phyloP scores from a whole-genome alignment of 1,140 invertebrate genomes.

The Dufourea novaeangliae region DNA sequence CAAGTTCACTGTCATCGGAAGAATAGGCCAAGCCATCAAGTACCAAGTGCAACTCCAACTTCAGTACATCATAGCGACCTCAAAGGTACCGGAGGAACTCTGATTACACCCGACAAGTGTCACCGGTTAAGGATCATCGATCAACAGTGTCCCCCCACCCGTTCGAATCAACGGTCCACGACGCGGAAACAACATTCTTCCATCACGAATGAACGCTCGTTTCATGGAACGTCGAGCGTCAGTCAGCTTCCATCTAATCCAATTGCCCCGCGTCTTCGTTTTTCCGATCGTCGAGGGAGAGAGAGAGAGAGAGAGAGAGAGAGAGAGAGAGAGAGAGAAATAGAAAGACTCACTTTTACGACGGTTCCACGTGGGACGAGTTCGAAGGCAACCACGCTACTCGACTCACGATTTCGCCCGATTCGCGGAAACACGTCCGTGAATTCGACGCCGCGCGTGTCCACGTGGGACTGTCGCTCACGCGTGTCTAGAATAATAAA shows the following conservation, averaged over 20 bases:
- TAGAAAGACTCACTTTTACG: neutral
- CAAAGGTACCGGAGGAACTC: neutral
- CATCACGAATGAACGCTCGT: conserved; percentile 13
- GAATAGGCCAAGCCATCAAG: neutral
- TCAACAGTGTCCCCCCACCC: neutral
- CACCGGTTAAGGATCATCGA: conserved; percentile 2
- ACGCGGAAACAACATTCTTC: conserved; percentile 23
- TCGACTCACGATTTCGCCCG: neutral
- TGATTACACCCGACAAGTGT: neutral
- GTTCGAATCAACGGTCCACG: neutral
- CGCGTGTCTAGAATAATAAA: conserved; percentile 24
- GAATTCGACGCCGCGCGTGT: conserved; percentile 24
- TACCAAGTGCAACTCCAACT: neutral
- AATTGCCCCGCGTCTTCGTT: conserved; percentile 1
- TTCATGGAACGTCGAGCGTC: conserved; percentile 14
- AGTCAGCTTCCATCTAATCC: neutral
- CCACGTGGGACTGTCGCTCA: conserved; percentile 15
- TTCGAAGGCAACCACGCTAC: neutral
- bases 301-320: too few relatives aligned
- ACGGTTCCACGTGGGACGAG: neutral
- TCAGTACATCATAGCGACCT: neutral
- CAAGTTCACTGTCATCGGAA: too few relatives aligned
- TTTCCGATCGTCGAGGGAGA: neutral
- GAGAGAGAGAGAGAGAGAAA: too few relatives aligned
- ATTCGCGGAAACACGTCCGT: neutral